Evolutionary conservation across 2,797 vertebrate genomes (phyloP), one percentile per base, ranked within the genome.

Genomic region (Vireo griseus): DNA sequence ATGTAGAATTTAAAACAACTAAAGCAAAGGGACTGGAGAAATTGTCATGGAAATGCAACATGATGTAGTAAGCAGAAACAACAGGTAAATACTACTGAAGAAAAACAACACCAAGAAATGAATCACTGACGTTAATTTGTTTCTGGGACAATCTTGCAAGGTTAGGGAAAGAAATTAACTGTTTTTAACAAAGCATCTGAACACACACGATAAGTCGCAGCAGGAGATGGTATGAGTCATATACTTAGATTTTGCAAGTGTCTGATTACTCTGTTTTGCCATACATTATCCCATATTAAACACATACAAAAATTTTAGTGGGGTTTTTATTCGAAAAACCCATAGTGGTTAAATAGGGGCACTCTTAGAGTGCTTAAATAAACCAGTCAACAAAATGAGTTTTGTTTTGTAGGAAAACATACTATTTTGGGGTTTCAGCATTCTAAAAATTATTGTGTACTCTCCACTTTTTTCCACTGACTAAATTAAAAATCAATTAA

Each of bases 1-100:
- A 57, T 1, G 5, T 0, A 76, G 28, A 59, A 87, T 68, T 74
- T 57, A 62, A 75, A 78, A 57, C 6, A 11, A 44, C 3, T 54
- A 59, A 86, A 90, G 85, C 9, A 78, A 89, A 95, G 58, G 7
- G 6, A 68, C 12, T 57, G 54, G 8, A 81, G 17, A 63, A 86
- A 81, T 58, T 86, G 24, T 35, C 51, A 81, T 4, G 26, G 44
- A 96, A 82, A 86, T 51, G 1, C 7, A 66, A 50, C 10, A 47
- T 19, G 5, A 6, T 61, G 24, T 14, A 68, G 7, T 33, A 84
- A 81, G 35, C 7, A 92, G 17, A 67, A 83, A n/a, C 18, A 86
- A 62, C 6, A 90, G 8, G 7, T 35, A 84, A 86, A 76, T n/a
- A 48, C 4, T 40, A 25, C 1, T 29, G 28, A 61, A 82, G 22